Conservation (phyloP, 1,140 invertebrate species). For the Bombus waltoni region DNA sequence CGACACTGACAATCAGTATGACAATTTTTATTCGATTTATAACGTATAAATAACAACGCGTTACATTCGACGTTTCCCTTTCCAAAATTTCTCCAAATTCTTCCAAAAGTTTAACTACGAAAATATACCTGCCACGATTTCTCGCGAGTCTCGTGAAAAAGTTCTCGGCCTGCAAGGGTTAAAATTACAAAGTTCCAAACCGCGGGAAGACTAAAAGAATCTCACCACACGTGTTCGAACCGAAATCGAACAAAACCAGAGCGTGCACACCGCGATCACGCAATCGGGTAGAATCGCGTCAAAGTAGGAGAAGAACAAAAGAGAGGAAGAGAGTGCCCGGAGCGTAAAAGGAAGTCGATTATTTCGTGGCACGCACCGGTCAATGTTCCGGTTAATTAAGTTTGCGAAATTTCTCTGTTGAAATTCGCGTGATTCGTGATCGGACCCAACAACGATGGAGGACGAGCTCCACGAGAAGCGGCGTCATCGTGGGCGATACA, state of each 20-base stretch:
- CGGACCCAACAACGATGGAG: conserved; percentile 15
- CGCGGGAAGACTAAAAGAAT: not conserved
- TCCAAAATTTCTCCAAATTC: too few relatives aligned
- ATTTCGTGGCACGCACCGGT: conserved; percentile 59
- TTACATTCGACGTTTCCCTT: not conserved
- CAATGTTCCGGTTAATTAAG: conserved; percentile 79
- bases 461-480: conserved; percentile 10
- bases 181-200: not conserved
- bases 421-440: conserved; percentile 45
- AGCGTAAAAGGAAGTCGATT: conserved; percentile 74
- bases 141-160: not conserved
- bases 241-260: too few relatives aligned
- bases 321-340: conserved; percentile 4
- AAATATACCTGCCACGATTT: too few relatives aligned
- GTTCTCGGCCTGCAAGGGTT: not conserved
- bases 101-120: too few relatives aligned
- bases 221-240: not conserved
- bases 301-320: not conserved
- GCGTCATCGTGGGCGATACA: conserved; percentile 60
- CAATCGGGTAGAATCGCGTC: not conserved
- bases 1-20: not conserved
- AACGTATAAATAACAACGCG: not conserved
- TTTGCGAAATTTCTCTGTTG: conserved; percentile 72
- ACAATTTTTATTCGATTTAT: too few relatives aligned
- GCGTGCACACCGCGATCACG: conserved; percentile 1